A percentile compares a stretch with the other conserved stretches of the same genome.
phyloP scores from a whole-genome alignment of 2,113 vertebrate genomes.

The Cebidichthys violaceus region DNA sequence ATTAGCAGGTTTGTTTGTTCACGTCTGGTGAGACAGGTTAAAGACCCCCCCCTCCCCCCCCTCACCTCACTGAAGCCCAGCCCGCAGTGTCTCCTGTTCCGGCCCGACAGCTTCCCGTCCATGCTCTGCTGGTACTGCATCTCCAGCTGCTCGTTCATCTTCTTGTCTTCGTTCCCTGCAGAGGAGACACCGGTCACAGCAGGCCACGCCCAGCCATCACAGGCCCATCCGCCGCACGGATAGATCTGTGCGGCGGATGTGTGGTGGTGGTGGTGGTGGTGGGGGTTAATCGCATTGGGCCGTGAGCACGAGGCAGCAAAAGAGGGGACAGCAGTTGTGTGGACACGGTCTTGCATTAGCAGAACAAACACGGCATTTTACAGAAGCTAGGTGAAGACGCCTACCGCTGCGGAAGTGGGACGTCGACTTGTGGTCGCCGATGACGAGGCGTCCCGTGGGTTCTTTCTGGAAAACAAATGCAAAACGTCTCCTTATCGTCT shows the following conservation, averaged over 20 bases:
- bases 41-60: neutral
- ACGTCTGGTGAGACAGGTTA: neutral
- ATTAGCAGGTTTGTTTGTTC: neutral
- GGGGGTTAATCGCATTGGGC: conserved; percentile 51
- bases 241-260: conserved; percentile 62
- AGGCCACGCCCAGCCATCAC: conserved; percentile 55
- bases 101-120: conserved; percentile 93
- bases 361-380: conserved; percentile 6
- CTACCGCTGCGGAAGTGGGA: conserved; percentile 83
- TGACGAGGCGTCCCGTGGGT: conserved; percentile 83
- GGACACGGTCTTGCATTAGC: neutral
- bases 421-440: conserved; percentile 85
- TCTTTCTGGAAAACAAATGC: conserved; percentile 81
- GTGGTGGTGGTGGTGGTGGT: conserved; percentile 10
- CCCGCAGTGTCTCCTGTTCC: conserved; percentile 93
- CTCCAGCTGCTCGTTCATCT: conserved; percentile 93
- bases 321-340: conserved; percentile 13
- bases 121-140: conserved; percentile 95
- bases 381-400: conserved; percentile 17
- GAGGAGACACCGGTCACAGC: conserved; percentile 68
- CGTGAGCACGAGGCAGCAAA: neutral
- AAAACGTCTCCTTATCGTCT: too few species aligned
- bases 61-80: conserved; percentile 96
- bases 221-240: conserved; percentile 55
- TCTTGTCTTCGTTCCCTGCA: conserved; percentile 92